These are phyloP conservation scores for Pogonomyrmex californicus DNA, from an alignment of 1,140 invertebrate species.

Conservation along the genomic window DNA sequence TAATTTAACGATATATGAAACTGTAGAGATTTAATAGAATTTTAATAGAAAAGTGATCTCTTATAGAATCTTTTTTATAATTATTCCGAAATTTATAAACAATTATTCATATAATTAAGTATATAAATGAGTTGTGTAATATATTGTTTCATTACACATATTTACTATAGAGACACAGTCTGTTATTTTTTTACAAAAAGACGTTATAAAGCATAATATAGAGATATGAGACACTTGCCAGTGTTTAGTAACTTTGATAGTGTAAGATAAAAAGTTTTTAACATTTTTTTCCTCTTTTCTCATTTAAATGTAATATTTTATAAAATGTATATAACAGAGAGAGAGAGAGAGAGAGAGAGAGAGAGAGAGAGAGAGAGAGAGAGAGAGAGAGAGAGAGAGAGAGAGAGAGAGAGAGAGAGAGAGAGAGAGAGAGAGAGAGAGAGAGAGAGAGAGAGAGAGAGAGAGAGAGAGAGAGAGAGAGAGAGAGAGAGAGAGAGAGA, in stretches of 20 bases:
- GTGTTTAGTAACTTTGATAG: slow-evolving; percentile 36
- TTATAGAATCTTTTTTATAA: slow-evolving; percentile 1
- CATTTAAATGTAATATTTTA: slow-evolving; percentile 38
- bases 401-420: neutral
- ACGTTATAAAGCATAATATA: slow-evolving; percentile 10
- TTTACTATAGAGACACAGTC: slow-evolving; percentile 27
- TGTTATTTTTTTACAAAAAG: slow-evolving; percentile 54
- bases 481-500: too few species aligned
- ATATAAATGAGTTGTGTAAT: slow-evolving; percentile 18
- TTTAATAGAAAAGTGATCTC: neutral
- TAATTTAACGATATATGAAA: slow-evolving; percentile 21
- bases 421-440: neutral
- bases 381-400: neutral
- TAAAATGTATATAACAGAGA: slow-evolving; percentile 36
- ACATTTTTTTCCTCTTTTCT: slow-evolving; percentile 24
- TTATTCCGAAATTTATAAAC: slow-evolving; percentile 20
- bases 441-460: neutral
- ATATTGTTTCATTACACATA: slow-evolving; percentile 38
- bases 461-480: too few species aligned
- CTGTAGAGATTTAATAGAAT: slow-evolving; percentile 19
- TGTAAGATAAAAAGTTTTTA: slow-evolving; percentile 35
- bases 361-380: neutral
- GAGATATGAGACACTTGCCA: slow-evolving; percentile 6
- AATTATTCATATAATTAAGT: slow-evolving; percentile 2
- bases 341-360: neutral